phyloP scores from a whole-genome alignment of 1,140 invertebrate species.

The Zaprionus vittiger region DNA sequence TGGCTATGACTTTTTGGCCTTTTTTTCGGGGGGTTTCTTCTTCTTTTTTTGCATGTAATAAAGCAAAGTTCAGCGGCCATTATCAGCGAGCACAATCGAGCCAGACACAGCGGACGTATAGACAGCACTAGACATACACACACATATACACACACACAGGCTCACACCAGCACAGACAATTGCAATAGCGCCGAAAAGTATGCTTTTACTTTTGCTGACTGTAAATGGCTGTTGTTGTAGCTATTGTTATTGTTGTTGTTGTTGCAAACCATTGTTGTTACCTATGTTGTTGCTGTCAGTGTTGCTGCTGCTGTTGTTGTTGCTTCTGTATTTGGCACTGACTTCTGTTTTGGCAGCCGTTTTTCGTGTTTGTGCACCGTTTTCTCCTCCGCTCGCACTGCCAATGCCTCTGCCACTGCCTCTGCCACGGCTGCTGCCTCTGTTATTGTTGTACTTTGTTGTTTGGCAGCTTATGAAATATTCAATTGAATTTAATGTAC shows the following conservation, averaged over 20 bases:
- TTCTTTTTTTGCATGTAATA: conserved; percentile 58
- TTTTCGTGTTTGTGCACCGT: conserved; percentile 49
- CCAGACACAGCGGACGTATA: conserved; percentile 45
- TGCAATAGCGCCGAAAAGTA: conserved; percentile 52
- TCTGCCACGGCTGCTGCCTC: conserved; percentile 12
- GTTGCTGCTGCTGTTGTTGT: conserved; percentile 6
- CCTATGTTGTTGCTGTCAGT: conserved; percentile 11
- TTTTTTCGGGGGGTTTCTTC: conserved; percentile 8
- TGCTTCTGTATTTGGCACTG: conserved; percentile 27
- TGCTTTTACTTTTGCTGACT: conserved; percentile 56
- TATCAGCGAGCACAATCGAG: conserved; percentile 60
- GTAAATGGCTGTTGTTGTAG: conserved; percentile 29
- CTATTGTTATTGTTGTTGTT: conserved; percentile 16
- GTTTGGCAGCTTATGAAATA: conserved; percentile 69
- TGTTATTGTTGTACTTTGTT: conserved; percentile 51
- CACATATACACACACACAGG: conserved; percentile 23
- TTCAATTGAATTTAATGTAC: conserved; percentile 71
- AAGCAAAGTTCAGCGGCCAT: conserved; percentile 64
- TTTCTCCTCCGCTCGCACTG: conserved; percentile 21
- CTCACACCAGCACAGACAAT: conserved; percentile 37
- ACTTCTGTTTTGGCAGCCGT: conserved; percentile 52
- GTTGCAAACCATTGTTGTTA: background rate
- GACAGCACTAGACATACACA: conserved; percentile 44
- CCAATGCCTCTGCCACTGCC: background rate
- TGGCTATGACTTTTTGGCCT: conserved; percentile 42